Conservation (phyloP, 2,797 vertebrate genomes). For the Choloepus didactylus region DNA sequence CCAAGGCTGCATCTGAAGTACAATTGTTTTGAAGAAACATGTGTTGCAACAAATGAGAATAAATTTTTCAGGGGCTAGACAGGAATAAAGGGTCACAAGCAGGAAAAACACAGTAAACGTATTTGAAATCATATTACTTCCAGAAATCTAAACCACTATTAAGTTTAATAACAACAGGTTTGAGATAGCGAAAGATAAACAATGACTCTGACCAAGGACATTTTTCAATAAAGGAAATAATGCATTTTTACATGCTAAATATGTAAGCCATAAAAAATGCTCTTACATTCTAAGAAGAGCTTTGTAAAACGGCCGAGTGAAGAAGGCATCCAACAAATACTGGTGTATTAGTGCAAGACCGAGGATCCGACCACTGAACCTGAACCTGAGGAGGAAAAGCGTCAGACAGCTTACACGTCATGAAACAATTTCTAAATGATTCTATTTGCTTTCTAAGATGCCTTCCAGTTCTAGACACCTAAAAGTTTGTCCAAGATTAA, state of each 20-base stretch:
- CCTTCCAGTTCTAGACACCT: neutral
- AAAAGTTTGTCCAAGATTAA: neutral
- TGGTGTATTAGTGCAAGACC: conserved; percentile 98
- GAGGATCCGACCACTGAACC: conserved; percentile 98
- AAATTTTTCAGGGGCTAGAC: neutral
- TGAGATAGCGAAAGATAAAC: neutral
- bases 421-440: neutral
- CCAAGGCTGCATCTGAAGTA: conserved; percentile 66
- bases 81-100: neutral
- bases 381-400: conserved; percentile 92
- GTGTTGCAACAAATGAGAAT: conserved; percentile 66
- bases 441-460: neutral
- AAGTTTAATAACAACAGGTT: neutral
- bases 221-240: conserved; percentile 15
- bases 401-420: neutral
- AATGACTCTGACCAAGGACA: neutral
- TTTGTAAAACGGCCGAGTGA: conserved; percentile 98
- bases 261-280: conserved; percentile 50
- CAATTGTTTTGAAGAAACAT: conserved; percentile 68
- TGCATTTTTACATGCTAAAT: neutral
- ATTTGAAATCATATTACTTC: conserved; percentile 21
- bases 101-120: neutral
- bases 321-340: conserved; percentile 98
- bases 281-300: conserved; percentile 96
- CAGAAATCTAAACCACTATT: conserved; percentile 39